phyloP scores from a whole-genome alignment of 1,140 invertebrate genomes.

The Asbolus verrucosus region DNA sequence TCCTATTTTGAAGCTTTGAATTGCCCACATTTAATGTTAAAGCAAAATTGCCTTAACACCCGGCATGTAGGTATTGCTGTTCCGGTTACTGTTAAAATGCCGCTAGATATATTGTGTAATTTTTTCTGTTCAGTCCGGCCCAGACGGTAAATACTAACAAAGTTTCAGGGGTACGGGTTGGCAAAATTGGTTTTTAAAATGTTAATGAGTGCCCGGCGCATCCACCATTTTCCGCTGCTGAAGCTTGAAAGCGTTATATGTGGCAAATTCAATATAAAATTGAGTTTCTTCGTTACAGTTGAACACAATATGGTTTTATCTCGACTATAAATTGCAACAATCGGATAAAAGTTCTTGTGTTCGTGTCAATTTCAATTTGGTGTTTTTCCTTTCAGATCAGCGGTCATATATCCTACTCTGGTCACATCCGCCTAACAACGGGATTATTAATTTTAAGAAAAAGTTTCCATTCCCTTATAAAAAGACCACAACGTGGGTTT shows the following conservation, averaged over 20 bases:
- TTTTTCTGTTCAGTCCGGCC: background rate
- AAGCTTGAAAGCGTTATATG: background rate
- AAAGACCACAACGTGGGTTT: background rate
- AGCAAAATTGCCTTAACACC: no score
- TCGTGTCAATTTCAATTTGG: slow-evolving; percentile 6
- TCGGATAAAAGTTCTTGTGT: slow-evolving; percentile 4
- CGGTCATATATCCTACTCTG: no score
- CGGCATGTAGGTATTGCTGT: no score
- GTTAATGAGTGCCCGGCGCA: slow-evolving; percentile 8
- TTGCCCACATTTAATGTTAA: no score
- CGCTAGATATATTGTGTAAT: no score
- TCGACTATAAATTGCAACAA: slow-evolving; percentile 1
- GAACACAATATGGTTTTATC: slow-evolving; percentile 16
- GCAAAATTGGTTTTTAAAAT: background rate
- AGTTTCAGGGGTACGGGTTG: background rate
- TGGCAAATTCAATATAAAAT: slow-evolving; percentile 19
- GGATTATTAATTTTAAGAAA: background rate
- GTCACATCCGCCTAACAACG: no score
- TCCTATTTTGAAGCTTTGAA: no score
- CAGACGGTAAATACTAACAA: background rate
- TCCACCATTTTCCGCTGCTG: background rate
- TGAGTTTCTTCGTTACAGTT: slow-evolving; percentile 13
- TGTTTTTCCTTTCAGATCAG: slow-evolving; percentile 1
- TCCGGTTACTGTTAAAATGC: no score
- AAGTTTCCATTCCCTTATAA: background rate